Conservation (phyloP, 2,888 invertebrate genomes). For the Aleiodes alternator region DNA sequence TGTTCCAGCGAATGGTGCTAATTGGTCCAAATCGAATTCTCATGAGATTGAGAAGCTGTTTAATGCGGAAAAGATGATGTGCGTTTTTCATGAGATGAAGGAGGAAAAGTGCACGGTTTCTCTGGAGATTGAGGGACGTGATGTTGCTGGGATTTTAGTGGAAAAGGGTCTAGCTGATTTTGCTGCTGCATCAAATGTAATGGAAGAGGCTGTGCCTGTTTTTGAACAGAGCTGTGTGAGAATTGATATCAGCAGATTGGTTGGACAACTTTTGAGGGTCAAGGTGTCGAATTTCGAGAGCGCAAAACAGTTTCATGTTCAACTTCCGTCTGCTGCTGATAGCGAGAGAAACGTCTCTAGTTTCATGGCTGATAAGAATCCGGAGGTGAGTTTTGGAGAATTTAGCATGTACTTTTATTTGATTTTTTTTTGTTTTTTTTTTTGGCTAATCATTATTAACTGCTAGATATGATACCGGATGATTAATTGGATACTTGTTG, state of each 20-base stretch:
- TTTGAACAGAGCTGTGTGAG: neutral
- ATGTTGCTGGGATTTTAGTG: conserved; percentile 77
- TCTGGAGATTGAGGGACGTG: conserved; percentile 76
- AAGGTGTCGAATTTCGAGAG: conserved; percentile 74
- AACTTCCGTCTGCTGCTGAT: conserved; percentile 72
- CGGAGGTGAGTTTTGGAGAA: conserved; percentile 61
- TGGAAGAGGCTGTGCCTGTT: conserved; percentile 28
- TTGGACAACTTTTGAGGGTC: conserved; percentile 75
- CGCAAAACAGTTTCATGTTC: conserved; percentile 74
- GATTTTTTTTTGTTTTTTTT: conserved; percentile 28
- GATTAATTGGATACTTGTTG: neutral
- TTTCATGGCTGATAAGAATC: conserved; percentile 65
- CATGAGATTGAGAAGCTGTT: conserved; percentile 80
- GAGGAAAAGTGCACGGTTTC: conserved; percentile 77
- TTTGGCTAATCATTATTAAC: conserved; percentile 37
- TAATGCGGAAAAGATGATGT: conserved; percentile 79
- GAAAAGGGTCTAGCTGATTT: conserved; percentile 76
- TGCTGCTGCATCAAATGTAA: conserved; percentile 43
- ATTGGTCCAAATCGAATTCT: conserved; percentile 77
- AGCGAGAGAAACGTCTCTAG: conserved; percentile 62
- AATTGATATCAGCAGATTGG: conserved; percentile 73
- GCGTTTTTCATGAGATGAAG: conserved; percentile 77
- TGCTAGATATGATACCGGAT: conserved; percentile 12
- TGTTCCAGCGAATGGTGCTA: conserved; percentile 77
- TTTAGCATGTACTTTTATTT: neutral